These are phyloP conservation scores for Paramormyrops hopkinsi DNA, from an alignment of 2,797 vertebrate genomes.

Conservation along the genomic window DNA sequence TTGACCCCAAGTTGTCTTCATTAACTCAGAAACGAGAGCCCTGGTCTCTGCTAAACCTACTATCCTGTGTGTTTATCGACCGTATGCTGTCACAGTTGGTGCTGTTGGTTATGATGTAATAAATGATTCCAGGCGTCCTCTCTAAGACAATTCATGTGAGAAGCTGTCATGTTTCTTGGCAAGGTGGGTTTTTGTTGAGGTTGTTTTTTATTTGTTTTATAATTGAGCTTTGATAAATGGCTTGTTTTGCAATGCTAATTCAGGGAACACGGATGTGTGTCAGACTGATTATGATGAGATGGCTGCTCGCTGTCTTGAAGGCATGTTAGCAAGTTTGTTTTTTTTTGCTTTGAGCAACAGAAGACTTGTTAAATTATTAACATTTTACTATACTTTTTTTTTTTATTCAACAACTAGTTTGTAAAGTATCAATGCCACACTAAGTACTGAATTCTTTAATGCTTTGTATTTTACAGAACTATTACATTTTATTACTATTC, in stretches of 20 bases:
- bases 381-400: background rate
- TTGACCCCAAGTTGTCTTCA: background rate
- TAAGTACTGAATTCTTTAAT: background rate
- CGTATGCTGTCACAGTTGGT: background rate
- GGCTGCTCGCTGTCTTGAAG: background rate
- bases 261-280: slow-evolving; percentile 12
- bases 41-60: background rate
- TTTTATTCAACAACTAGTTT: background rate
- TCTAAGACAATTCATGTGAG: background rate
- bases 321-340: slow-evolving; percentile 1
- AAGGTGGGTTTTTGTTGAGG: slow-evolving; percentile 24
- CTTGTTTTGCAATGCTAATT: slow-evolving; percentile 32
- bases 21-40: background rate
- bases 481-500: slow-evolving; percentile 10
- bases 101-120: background rate
- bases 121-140: background rate
- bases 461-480: background rate
- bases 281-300: background rate
- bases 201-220: slow-evolving; percentile 31
- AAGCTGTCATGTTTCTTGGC: background rate
- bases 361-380: slow-evolving; percentile 14
- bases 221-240: slow-evolving; percentile 31
- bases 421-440: background rate
- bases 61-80: slow-evolving; percentile 2
- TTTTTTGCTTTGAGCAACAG: background rate